Conservation (phyloP, 2,888 invertebrate genomes). For the Venusia cambrica region DNA sequence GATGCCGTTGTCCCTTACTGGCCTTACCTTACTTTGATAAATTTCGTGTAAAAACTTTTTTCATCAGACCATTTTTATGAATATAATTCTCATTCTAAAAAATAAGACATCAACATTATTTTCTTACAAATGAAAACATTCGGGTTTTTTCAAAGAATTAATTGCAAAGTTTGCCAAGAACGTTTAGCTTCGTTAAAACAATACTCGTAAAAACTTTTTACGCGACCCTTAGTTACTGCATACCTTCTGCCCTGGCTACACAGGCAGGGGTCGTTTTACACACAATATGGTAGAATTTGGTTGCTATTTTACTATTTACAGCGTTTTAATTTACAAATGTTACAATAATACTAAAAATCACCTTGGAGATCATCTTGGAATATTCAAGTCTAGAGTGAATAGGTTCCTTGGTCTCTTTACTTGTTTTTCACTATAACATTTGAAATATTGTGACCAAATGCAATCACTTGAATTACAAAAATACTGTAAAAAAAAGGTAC, state of each 20-base stretch:
- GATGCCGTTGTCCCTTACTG: too few relatives aligned
- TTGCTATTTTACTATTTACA: too few relatives aligned
- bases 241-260: constrained; percentile 13
- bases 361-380: too few relatives aligned
- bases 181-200: constrained; percentile 27
- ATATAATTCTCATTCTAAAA: constrained; percentile 1
- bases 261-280: background rate
- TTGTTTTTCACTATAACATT: too few relatives aligned
- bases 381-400: too few relatives aligned
- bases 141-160: constrained; percentile 5
- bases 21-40: too few relatives aligned
- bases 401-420: too few relatives aligned
- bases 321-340: too few relatives aligned
- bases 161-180: constrained; percentile 17
- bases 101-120: background rate
- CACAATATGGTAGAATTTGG: background rate
- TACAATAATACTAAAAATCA: too few relatives aligned
- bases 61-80: constrained; percentile 3
- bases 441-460: too few relatives aligned
- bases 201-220: constrained; percentile 30
- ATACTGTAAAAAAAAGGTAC: too few relatives aligned
- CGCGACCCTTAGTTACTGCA: constrained; percentile 25
- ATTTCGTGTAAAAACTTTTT: constrained; percentile 7
- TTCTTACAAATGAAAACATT: background rate
- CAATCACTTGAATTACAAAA: too few relatives aligned